Percentiles rank a stretch among this genome's conserved stretches.
These are phyloP conservation scores for Pavo muticus DNA, from an alignment of 2,113 vertebrate genomes.

Conservation along the genomic window DNA sequence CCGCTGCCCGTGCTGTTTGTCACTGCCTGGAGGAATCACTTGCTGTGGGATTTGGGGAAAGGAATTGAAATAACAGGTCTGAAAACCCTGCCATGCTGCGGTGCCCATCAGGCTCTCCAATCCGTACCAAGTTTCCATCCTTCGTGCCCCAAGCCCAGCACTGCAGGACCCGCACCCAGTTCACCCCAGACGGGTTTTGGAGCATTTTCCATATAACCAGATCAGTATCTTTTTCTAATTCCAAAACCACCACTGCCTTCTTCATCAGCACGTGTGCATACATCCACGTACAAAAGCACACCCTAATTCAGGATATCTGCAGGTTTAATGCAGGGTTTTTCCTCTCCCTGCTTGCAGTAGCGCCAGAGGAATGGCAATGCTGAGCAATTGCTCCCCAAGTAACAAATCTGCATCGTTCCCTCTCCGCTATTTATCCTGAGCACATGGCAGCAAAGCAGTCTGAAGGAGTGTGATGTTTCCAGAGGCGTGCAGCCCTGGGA, in stretches of 20 bases:
- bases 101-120: neutral
- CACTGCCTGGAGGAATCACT: neutral
- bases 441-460: conserved; percentile 30
- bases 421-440: conserved; percentile 1
- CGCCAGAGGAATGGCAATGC: neutral
- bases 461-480: conserved; percentile 29
- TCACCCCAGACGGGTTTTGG: neutral
- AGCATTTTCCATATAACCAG: rapidly evolving
- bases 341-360: neutral
- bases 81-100: neutral
- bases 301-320: neutral
- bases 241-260: rapidly evolving
- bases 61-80: neutral
- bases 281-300: rapidly evolving
- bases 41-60: neutral
- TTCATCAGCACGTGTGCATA: rapidly evolving
- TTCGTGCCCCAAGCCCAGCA: neutral
- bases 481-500: conserved; percentile 11
- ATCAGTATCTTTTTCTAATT: neutral
- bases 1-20: neutral
- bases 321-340: neutral
- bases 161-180: neutral
- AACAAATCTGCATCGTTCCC: neutral
- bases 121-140: neutral
- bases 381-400: neutral